Conservation (phyloP, 2,888 invertebrate genomes). For the Andrena hattorfiana region DNA sequence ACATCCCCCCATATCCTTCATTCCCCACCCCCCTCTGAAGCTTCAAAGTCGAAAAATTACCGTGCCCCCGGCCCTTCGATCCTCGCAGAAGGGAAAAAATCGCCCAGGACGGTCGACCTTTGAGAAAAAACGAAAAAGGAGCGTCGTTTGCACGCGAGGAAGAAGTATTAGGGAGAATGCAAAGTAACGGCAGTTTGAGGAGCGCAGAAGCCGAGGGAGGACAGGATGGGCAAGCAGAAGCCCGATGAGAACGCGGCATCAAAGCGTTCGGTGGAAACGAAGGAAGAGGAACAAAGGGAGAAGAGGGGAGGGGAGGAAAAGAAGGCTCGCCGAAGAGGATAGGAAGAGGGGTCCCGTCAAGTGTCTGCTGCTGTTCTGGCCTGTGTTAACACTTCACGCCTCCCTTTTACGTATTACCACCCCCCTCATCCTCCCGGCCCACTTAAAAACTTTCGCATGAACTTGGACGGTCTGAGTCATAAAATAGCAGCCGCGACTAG, state of each 20-base stretch:
- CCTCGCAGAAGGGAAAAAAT: neutral
- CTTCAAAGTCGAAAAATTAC: neutral
- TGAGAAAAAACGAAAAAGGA: neutral
- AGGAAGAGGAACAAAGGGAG: conserved; percentile 5
- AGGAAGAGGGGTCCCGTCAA: conserved; percentile 70
- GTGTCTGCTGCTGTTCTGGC: conserved; percentile 75
- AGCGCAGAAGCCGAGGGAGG: conserved; percentile 1
- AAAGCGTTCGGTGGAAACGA: conserved; percentile 51
- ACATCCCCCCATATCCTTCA: no score
- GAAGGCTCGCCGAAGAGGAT: conserved; percentile 29
- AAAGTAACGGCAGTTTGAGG: conserved; percentile 35
- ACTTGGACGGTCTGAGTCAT: conserved; percentile 71
- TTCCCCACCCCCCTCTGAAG: no score
- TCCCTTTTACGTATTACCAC: conserved; percentile 78
- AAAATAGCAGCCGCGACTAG: conserved; percentile 51
- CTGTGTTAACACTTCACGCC: conserved; percentile 80
- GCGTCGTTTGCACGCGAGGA: conserved; percentile 10
- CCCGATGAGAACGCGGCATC: conserved; percentile 51
- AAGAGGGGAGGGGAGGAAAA: conserved; percentile 16
- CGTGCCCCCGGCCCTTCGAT: neutral
- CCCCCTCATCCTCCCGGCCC: conserved; percentile 35
- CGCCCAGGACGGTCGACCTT: neutral
- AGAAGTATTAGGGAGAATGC: conserved; percentile 40
- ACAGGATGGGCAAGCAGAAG: conserved; percentile 52
- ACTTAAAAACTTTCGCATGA: conserved; percentile 71